Evolutionary conservation across 1,140 invertebrate species (phyloP).

Genomic region (Copidosoma floridanum): DNA sequence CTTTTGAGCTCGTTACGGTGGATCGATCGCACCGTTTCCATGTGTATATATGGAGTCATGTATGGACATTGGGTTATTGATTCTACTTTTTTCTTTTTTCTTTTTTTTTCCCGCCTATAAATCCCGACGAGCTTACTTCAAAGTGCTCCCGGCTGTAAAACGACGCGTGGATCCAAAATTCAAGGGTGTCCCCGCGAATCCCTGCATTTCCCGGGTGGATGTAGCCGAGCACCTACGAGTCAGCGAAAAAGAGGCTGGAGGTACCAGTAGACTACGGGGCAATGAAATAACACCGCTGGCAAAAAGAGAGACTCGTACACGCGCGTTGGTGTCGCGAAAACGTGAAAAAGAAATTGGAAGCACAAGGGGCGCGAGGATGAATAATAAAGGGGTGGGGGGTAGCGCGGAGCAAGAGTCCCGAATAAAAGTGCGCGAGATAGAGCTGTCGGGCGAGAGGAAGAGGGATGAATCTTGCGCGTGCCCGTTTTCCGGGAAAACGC

Average conservation of each 20-base stretch:
- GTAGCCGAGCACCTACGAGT: too few relatives aligned
- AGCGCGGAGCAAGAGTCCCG: conserved; percentile 10
- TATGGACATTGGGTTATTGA: too few relatives aligned
- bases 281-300: conserved; percentile 1
- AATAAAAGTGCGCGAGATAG: conserved; percentile 43
- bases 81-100: too few relatives aligned
- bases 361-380: conserved; percentile 23
- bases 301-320: not conserved
- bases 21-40: too few relatives aligned
- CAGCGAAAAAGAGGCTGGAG: conserved; percentile 1
- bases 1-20: too few relatives aligned
- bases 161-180: too few relatives aligned
- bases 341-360: conserved; percentile 13
- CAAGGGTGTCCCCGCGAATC: conserved; percentile 16
- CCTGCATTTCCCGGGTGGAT: not conserved
- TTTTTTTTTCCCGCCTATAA: too few relatives aligned
- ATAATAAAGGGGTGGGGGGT: conserved; percentile 35
- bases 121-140: too few relatives aligned
- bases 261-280: not conserved
- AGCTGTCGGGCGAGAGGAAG: conserved; percentile 42
- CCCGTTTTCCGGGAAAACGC: too few relatives aligned
- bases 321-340: too few relatives aligned
- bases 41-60: too few relatives aligned
- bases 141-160: too few relatives aligned
- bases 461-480: conserved; percentile 46